These are phyloP conservation scores for Ancistrus triradiatus DNA, from an alignment of 2,113 vertebrate genomes.

Conservation along the genomic window DNA sequence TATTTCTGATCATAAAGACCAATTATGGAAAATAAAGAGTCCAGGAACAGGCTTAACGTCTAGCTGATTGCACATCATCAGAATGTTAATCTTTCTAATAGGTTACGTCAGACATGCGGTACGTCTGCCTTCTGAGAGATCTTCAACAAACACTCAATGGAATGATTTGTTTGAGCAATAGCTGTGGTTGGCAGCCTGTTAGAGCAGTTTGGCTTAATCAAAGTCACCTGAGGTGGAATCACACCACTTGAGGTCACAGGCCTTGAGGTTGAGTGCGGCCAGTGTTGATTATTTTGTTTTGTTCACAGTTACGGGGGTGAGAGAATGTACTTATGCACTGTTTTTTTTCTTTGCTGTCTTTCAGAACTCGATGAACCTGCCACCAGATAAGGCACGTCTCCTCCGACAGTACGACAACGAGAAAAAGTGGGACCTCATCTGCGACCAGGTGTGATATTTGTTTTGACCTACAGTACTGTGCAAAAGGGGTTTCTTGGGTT, in stretches of 20 bases:
- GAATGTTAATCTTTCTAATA: not conserved
- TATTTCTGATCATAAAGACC: no score
- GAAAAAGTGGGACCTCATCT: conserved; percentile 98
- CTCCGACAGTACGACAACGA: conserved; percentile 94
- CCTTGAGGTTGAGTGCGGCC: conserved; percentile 33
- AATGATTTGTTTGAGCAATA: conserved; percentile 8
- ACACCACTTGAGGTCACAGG: conserved; percentile 64
- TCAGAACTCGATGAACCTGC: conserved; percentile 96
- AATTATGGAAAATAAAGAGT: not conserved
- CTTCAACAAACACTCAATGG: not conserved
- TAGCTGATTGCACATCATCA: not conserved
- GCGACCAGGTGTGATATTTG: conserved; percentile 80
- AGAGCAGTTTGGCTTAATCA: not conserved
- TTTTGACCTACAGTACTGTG: not conserved
- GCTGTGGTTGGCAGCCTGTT: not conserved
- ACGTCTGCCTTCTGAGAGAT: not conserved
- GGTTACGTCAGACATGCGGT: not conserved
- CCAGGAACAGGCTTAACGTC: not conserved
- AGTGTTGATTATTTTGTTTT: conserved; percentile 4
- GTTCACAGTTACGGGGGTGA: conserved; percentile 15
- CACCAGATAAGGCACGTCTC: conserved; percentile 91
- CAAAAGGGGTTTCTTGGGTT: no score
- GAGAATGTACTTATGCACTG: conserved; percentile 26
- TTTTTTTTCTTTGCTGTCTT: conserved; percentile 46
- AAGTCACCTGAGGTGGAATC: conserved; percentile 33